Conservation (phyloP, 2,797 vertebrate genomes). For the Sebastes nivosus region DNA sequence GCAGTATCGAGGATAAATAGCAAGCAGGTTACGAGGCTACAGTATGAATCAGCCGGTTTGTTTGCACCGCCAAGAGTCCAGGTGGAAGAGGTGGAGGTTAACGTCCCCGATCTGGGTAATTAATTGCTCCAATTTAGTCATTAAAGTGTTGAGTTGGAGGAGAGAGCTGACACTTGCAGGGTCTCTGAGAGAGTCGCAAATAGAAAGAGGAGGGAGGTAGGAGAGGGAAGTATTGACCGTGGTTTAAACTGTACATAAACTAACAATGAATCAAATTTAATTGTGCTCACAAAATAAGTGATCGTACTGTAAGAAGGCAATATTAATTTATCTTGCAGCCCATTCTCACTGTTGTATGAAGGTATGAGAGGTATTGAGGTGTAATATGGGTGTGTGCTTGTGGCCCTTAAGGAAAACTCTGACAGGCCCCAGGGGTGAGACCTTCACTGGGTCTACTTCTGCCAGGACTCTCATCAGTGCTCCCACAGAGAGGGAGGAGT, state of each 20-base stretch:
- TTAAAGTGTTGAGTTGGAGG: conserved; percentile 62
- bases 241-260: conserved; percentile 15
- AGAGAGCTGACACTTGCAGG: conserved; percentile 56
- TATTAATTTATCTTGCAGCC: conserved; percentile 1
- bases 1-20: conserved; percentile 20
- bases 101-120: conserved; percentile 69
- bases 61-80: conserved; percentile 57
- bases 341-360: background rate
- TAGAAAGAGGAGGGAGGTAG: background rate
- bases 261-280: conserved; percentile 17
- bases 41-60: conserved; percentile 41
- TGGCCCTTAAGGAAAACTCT: conserved; percentile 14
- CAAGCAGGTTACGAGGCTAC: conserved; percentile 3
- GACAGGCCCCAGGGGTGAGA: conserved; percentile 48
- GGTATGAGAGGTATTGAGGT: background rate
- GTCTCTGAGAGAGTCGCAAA: conserved; percentile 36
- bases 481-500: conserved; percentile 30
- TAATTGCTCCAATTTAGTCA: conserved; percentile 75
- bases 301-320: background rate
- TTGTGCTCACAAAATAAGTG: conserved; percentile 6
- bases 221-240: background rate
- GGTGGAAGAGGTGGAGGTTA: conserved; percentile 75
- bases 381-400: background rate
- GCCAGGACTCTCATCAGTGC: conserved; percentile 50
- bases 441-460: conserved; percentile 41